These are phyloP conservation scores for Nymphalis urticae DNA, from an alignment of 2,888 invertebrate genomes.

Conservation along the genomic window DNA sequence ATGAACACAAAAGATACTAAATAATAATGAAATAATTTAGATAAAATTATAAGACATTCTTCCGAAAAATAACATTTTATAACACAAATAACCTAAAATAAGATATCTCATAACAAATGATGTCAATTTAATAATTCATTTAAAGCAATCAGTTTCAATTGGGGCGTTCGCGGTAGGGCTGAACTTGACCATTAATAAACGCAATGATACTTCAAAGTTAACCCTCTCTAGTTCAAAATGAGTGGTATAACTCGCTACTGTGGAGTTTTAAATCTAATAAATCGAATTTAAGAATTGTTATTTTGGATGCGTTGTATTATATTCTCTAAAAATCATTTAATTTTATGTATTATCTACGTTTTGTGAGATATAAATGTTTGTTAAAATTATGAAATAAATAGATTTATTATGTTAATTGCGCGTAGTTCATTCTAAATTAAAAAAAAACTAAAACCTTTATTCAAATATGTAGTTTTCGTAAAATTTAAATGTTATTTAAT, in stretches of 20 bases:
- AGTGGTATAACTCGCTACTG: slow-evolving; percentile 62
- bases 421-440: no score
- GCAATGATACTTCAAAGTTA: slow-evolving; percentile 80
- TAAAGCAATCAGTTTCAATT: slow-evolving; percentile 72
- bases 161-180: slow-evolving; percentile 54
- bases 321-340: neutral
- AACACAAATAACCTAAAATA: slow-evolving; percentile 21
- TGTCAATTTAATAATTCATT: slow-evolving; percentile 76
- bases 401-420: no score
- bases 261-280: slow-evolving; percentile 45
- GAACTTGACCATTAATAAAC: slow-evolving; percentile 81
- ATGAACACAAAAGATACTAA: no score
- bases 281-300: slow-evolving; percentile 15
- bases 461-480: neutral
- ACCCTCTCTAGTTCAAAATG: slow-evolving; percentile 66
- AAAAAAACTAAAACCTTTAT: neutral
- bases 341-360: no score
- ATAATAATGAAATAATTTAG: no score
- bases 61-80: neutral
- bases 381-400: no score
- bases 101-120: slow-evolving; percentile 57
- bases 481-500: no score
- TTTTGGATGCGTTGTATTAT: neutral
- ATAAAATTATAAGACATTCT: neutral
- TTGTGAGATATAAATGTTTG: no score